Conservation (phyloP, 2,888 invertebrate genomes). For the Torymus tubicola region DNA sequence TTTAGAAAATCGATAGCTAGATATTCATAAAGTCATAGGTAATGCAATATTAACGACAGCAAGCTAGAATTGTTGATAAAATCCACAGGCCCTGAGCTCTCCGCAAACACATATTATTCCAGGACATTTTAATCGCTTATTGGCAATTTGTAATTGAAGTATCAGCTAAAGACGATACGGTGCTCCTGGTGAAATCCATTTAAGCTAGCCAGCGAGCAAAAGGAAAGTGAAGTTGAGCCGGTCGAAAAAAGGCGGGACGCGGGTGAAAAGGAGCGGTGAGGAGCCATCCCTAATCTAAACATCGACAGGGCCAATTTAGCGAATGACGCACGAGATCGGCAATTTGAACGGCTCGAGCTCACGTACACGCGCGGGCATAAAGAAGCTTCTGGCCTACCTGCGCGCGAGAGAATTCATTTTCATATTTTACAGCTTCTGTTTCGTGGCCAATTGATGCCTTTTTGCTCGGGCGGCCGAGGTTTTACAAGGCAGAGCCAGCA, state of each 20-base stretch:
- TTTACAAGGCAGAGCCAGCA: background rate
- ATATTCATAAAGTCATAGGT: too few relatives aligned
- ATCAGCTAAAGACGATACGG: too few relatives aligned
- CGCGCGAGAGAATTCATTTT: conserved; percentile 53
- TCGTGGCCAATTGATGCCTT: conserved; percentile 40
- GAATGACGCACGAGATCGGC: conserved; percentile 43
- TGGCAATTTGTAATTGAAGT: too few relatives aligned
- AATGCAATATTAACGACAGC: too few relatives aligned
- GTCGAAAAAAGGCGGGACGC: background rate
- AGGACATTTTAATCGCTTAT: too few relatives aligned
- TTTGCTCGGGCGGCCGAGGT: conserved; percentile 3
- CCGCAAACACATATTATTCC: too few relatives aligned
- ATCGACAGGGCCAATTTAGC: conserved; percentile 51
- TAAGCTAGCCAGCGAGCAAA: background rate
- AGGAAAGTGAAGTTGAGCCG: background rate
- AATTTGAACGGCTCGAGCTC: conserved; percentile 15
- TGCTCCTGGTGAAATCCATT: too few relatives aligned
- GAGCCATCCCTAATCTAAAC: conserved; percentile 43
- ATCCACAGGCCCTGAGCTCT: too few relatives aligned
- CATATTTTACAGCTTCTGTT: conserved; percentile 58
- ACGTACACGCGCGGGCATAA: background rate
- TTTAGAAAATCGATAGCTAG: too few relatives aligned
- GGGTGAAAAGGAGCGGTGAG: background rate
- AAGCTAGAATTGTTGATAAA: too few relatives aligned
- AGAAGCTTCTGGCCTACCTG: conserved; percentile 16